A percentile compares a stretch with the other conserved stretches of the same genome.
These are phyloP conservation scores for Nicator chloris DNA, from an alignment of 2,113 vertebrate species.

Conservation along the genomic window DNA sequence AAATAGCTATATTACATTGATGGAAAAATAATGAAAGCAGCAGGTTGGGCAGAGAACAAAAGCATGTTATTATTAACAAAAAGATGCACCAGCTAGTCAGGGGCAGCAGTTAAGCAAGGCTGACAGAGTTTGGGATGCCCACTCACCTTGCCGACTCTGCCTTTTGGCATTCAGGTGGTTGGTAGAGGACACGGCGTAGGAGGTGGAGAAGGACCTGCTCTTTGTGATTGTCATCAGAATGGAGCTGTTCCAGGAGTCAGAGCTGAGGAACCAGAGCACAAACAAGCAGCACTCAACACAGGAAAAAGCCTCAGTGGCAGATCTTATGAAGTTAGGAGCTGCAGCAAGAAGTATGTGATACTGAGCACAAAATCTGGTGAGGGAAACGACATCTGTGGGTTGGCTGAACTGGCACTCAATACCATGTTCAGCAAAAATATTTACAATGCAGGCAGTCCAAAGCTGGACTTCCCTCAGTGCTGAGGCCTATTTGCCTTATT, in stretches of 20 bases:
- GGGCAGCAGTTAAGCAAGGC: neutral
- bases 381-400: neutral
- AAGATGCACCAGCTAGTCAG: accelerated
- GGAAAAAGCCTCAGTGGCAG: neutral
- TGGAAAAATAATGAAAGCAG: neutral
- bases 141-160: constrained; percentile 79
- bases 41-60: neutral
- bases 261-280: constrained; percentile 49
- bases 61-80: no score
- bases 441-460: neutral
- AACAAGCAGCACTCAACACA: neutral
- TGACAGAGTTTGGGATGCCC: neutral
- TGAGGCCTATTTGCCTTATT: neutral
- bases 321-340: neutral
- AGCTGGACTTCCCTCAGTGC: neutral
- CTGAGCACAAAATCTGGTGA: neutral
- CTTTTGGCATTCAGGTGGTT: constrained; percentile 86
- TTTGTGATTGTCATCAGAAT: constrained; percentile 85
- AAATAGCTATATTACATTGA: neutral
- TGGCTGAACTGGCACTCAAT: neutral
- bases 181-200: constrained; percentile 77
- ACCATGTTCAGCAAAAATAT: neutral
- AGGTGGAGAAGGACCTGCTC: constrained; percentile 87
- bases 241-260: constrained; percentile 85
- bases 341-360: neutral